Base-by-base conservation (phyloP, 2,797 vertebrate species). In the Luscinia luscinia region DNA sequence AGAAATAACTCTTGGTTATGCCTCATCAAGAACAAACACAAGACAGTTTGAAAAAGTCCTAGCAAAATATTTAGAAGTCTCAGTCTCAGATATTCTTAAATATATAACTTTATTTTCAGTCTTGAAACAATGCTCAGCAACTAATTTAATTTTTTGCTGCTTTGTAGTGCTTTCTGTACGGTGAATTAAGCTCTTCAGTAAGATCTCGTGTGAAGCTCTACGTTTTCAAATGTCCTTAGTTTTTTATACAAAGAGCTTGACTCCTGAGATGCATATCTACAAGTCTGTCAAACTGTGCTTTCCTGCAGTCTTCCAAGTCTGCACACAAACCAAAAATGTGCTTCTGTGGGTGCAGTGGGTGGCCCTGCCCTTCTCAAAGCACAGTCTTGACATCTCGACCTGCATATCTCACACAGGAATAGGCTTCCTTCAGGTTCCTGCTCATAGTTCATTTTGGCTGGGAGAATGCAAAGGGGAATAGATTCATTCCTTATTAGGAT, bases 401-500 rank as follows among this genome's bases (percentile, higher is more conserved):
- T 68, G 77, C 0, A 0, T 54, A 32, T 62, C 87, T 83, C 76
- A 74, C 16, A 43, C 32, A 64, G 69, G 26, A 69, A 77, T 2
- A 74, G 40, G 70, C 38, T 80, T 90, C 41, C 82, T 63, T 78
- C 89, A 72, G 61, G 52, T 80, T 92, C 52, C 74, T 75, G 79
- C 46, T 84, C 58, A 26, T 32, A 9, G 15, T 36, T 79, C 49
- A n/a, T 34, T 91, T 67, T n/a, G 68, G n/a, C 46, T 55, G 32
- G 17, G 41, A 92, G 36, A 89, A 92, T 73, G 78, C 48, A 84
- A 75, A 90, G 38, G 77, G 88, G 89, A 91, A 94, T 62, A 94
- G 40, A 66, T 69, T 36, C 12, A 69, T 93, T 94, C 95, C 93
- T 55, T 70, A 84, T 72, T 93, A 94, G 84, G 69, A 90, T 84